Evolutionary conservation across 2,888 invertebrate genomes (phyloP).

Genomic region (Petrolisthes manimaculis): DNA sequence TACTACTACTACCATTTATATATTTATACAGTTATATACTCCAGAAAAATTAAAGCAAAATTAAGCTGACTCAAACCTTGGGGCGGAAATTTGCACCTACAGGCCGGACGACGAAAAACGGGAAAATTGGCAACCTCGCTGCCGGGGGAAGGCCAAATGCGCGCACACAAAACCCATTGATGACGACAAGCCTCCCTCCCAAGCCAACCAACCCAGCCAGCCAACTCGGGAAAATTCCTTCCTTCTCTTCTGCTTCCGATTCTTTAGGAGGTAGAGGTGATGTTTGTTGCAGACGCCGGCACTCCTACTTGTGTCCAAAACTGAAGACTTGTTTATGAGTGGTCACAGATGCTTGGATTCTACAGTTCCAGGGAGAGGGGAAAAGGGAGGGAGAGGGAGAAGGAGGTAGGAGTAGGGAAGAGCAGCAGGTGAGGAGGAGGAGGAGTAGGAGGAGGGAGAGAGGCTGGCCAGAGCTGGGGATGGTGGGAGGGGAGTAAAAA

Average conservation of each 20-base stretch:
- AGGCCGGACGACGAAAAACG: too few relatives aligned
- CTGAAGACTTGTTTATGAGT: background rate
- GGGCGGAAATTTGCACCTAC: too few relatives aligned
- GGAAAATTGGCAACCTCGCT: slow-evolving; percentile 20
- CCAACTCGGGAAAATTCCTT: slow-evolving; percentile 19
- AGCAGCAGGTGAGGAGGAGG: slow-evolving; percentile 8
- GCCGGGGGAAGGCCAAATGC: slow-evolving; percentile 47
- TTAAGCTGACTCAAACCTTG: too few relatives aligned
- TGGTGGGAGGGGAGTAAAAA: slow-evolving; percentile 34
- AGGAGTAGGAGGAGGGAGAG: background rate
- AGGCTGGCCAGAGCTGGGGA: background rate
- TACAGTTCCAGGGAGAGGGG: background rate
- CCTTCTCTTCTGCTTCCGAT: slow-evolving; percentile 24
- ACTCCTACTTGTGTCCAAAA: background rate
- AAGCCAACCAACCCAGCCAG: background rate
- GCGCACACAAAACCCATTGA: slow-evolving; percentile 53
- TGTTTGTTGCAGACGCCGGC: background rate
- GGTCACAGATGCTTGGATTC: too few relatives aligned
- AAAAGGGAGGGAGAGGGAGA: background rate
- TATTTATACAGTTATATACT: too few relatives aligned
- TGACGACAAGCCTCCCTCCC: slow-evolving; percentile 25
- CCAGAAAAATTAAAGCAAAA: too few relatives aligned
- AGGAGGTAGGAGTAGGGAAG: background rate
- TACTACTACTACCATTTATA: too few relatives aligned
- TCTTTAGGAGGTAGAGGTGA: background rate